These are phyloP conservation scores for Chionis minor DNA, from an alignment of 2,113 vertebrate genomes.

Conservation along the genomic window DNA sequence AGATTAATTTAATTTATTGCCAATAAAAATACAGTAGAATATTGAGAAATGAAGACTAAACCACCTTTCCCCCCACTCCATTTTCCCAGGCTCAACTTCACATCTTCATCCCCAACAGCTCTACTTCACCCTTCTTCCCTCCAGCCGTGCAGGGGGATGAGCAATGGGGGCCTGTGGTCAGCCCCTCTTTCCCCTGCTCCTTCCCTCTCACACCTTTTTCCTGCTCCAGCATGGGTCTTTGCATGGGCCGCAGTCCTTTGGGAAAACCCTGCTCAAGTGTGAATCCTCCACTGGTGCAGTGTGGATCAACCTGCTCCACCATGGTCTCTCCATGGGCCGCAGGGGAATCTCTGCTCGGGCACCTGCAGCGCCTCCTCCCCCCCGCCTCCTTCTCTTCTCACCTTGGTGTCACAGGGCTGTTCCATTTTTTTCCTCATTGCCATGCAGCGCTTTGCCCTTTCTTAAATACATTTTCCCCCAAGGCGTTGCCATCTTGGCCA, in stretches of 20 bases:
- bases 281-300: background rate
- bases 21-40: background rate
- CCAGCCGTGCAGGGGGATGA: accelerated
- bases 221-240: background rate
- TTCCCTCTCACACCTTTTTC: background rate
- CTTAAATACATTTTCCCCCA: background rate
- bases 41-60: background rate
- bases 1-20: background rate
- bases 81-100: background rate
- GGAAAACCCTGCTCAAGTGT: background rate
- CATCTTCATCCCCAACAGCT: background rate
- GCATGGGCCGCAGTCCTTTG: background rate
- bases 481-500: accelerated
- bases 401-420: background rate
- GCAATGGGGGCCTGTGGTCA: background rate
- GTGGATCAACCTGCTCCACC: background rate
- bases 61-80: background rate
- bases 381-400: too few species aligned
- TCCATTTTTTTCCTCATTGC: background rate
- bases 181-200: background rate
- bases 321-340: background rate
- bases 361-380: background rate
- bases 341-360: background rate
- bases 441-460: background rate
- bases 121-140: background rate